A percentile compares a stretch with the other conserved stretches of the same genome.
Evolutionary conservation across 2,888 invertebrate genomes (phyloP).

Genomic region (Coleophora flavipennella): DNA sequence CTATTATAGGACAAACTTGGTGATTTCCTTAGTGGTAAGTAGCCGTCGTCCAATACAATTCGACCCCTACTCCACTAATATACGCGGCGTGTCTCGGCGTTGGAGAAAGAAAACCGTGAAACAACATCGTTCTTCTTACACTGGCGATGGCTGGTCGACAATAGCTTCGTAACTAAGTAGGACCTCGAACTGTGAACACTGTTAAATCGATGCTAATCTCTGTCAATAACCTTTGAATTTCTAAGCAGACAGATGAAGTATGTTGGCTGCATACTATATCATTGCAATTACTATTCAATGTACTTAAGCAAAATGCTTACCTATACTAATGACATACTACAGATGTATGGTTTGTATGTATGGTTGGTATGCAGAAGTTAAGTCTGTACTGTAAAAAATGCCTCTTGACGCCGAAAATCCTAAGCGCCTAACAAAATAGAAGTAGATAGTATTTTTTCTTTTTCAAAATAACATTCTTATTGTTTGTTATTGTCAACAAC

Average conservation of each 20-base stretch:
- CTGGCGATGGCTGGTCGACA: constrained; percentile 13
- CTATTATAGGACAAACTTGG: background rate
- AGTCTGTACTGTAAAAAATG: no score
- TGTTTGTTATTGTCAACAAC: no score
- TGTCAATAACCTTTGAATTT: constrained; percentile 7
- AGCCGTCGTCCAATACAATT: background rate
- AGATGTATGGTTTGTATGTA: background rate
- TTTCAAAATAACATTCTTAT: no score
- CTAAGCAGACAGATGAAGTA: background rate
- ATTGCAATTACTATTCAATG: background rate
- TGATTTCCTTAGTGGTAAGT: constrained; percentile 1
- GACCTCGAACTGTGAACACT: constrained; percentile 6
- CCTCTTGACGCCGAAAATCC: no score
- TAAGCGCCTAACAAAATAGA: no score
- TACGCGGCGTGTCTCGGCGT: background rate
- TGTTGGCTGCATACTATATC: no score
- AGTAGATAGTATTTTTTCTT: no score
- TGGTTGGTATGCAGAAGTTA: background rate
- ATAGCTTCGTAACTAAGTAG: constrained; percentile 17
- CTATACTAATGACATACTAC: background rate
- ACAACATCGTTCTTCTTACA: background rate
- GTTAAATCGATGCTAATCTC: constrained; percentile 12
- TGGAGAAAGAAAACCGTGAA: background rate
- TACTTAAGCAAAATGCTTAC: background rate
- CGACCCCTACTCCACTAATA: background rate